Evolutionary conservation across 2,888 invertebrate genomes (phyloP).

Genomic region (Galeruca laticollis): DNA sequence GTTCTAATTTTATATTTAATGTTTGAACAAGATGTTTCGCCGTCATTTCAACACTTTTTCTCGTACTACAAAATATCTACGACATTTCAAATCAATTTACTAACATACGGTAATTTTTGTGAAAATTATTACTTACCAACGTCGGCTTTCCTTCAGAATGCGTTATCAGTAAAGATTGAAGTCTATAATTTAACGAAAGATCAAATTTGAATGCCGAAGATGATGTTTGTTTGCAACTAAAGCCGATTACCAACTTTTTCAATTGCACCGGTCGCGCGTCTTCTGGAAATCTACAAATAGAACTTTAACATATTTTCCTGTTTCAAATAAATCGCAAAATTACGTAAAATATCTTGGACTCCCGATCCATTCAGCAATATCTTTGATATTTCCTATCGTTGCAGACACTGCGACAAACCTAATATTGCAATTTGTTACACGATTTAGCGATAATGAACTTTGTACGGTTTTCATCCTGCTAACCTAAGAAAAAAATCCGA

Average conservation of each 20-base stretch:
- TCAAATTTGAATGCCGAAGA: constrained; percentile 80
- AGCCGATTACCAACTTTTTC: constrained; percentile 80
- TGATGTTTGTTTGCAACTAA: constrained; percentile 70
- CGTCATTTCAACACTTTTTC: constrained; percentile 80
- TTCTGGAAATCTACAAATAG: constrained; percentile 73
- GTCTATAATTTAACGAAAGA: constrained; percentile 80
- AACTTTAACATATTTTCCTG: background rate
- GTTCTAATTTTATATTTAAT: constrained; percentile 68
- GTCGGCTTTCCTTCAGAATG: constrained; percentile 82
- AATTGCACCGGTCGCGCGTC: constrained; percentile 80
- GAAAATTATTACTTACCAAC: constrained; percentile 66
- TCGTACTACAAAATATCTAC: constrained; percentile 82
- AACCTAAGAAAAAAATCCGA: constrained; percentile 53
- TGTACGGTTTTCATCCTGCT: constrained; percentile 83
- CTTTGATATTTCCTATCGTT: constrained; percentile 82
- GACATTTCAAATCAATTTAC: constrained; percentile 32
- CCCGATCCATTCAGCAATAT: constrained; percentile 80
- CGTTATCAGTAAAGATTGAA: constrained; percentile 76
- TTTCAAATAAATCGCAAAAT: constrained; percentile 16
- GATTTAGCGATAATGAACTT: constrained; percentile 50
- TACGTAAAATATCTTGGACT: constrained; percentile 71
- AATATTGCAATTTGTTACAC: constrained; percentile 53
- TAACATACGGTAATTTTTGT: background rate
- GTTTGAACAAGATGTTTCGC: constrained; percentile 74
- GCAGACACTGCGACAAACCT: constrained; percentile 84